phyloP scores from a whole-genome alignment of 2,797 vertebrate species.

The Nannoperca obscura region DNA sequence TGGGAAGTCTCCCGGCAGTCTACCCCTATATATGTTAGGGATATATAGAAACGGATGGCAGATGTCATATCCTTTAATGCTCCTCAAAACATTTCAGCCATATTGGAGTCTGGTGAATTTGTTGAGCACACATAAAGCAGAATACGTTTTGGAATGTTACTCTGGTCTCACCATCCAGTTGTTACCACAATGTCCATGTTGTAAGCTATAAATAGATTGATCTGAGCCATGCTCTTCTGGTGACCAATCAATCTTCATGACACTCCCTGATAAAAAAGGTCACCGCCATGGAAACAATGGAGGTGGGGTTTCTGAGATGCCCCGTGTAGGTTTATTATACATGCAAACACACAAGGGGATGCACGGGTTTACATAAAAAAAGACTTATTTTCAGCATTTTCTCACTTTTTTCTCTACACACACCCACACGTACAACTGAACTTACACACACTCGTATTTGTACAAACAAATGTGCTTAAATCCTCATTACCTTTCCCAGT shows the following conservation, averaged over 20 bases:
- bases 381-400: background rate
- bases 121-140: background rate
- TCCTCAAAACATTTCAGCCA: too few relatives aligned
- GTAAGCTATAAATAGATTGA: constrained; percentile 15
- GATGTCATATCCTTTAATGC: too few relatives aligned
- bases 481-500: background rate
- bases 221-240: background rate
- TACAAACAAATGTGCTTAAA: background rate
- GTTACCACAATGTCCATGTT: background rate
- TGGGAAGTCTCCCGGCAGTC: too few relatives aligned
- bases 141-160: background rate
- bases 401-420: background rate
- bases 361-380: background rate
- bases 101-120: background rate
- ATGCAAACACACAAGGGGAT: background rate
- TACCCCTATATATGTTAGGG: too few relatives aligned
- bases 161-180: background rate
- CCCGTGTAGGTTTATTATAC: background rate
- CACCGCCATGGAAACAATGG: constrained; percentile 18
- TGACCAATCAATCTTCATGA: constrained; percentile 34
- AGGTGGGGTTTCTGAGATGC: background rate
- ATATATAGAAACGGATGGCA: background rate
- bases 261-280: constrained; percentile 23
- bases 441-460: background rate
- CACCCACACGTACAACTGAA: background rate